Base-by-base conservation (phyloP, 2,888 invertebrate genomes). In the Cylindroiulus punctatus region DNA sequence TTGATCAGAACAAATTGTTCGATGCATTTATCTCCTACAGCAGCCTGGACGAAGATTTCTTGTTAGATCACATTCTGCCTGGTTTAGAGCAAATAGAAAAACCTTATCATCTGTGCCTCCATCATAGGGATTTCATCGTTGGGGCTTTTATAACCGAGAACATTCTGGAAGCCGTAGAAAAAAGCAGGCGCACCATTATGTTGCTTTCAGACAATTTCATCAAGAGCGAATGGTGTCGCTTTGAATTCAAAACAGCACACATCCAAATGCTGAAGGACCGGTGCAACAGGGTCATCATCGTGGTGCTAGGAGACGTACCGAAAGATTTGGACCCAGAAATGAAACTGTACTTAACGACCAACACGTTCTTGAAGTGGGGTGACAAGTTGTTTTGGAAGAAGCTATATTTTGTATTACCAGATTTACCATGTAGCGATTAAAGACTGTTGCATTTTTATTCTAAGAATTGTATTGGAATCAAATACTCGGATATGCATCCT, bases 11-110 rank as follows among this genome's bases (percentile, higher is more conserved):
- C 14, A 89, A 88, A 84, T 65, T 57, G 0, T 90, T 88, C 86
- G 90, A 90, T 86, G 89, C 89, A 4, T 90, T 90, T 87, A 88
- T 90, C 1, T 88, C 89, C 47, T 90, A 90, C 87, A 86, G 87
- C 84, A 76, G 86, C 86, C 86, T 88, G 4, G 89, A 90, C 84
- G 26, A 84, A 2, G 84, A 86, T 0, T 90, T 89, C 89, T 88
- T 90, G 10, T 86, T 86, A 14, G 52, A 88, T 0, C 22, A 88
- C 5, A 87, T 90, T 8, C 40, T 88, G 5, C 89, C 89, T 8
- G 86, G 86, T 14, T 83, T 89, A 26, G 89, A 89, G 87, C 87
- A 32, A 17, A 83, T 88, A 32, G 88, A 88, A 44, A n/a, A 42
- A 2, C 76, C 32, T 2, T 87, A 87, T 30, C 86, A 87, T 8